phyloP scores from a whole-genome alignment of 1,140 invertebrate species.

The Drosophila trapezifrons region DNA sequence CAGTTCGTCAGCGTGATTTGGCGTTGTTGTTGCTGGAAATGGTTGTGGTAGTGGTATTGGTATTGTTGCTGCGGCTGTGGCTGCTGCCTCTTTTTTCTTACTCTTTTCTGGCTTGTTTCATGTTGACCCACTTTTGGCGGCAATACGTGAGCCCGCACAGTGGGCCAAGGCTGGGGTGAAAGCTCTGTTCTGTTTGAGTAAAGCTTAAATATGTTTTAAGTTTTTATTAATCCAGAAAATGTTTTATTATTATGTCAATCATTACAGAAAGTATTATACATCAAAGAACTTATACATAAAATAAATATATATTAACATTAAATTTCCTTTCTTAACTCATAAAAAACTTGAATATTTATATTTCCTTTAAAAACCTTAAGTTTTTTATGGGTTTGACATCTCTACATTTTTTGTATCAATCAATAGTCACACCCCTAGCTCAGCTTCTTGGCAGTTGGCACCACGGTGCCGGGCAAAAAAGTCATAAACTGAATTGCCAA shows the following conservation, averaged over 20 bases:
- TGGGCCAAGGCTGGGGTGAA: slow-evolving; percentile 46
- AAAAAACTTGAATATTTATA: background rate
- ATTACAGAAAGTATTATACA: no score
- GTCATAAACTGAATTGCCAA: slow-evolving; percentile 81
- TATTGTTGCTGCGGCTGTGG: slow-evolving; percentile 40
- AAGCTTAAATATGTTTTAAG: background rate
- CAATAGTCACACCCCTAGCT: background rate
- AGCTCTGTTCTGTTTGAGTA: slow-evolving; percentile 15
- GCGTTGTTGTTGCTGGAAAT: slow-evolving; percentile 39
- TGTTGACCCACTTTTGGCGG: slow-evolving; percentile 77
- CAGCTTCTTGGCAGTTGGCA: background rate
- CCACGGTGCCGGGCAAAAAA: slow-evolving; percentile 67
- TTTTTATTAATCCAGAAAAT: no score
- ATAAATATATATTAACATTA: no score
- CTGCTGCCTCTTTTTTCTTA: slow-evolving; percentile 54
- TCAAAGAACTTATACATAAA: no score
- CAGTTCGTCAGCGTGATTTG: slow-evolving; percentile 73
- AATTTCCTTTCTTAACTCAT: no score
- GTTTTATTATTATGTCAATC: no score
- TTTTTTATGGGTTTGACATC: background rate
- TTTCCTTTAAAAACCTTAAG: background rate
- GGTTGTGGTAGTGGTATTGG: slow-evolving; percentile 17
- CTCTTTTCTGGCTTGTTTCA: slow-evolving; percentile 75
- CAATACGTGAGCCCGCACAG: slow-evolving; percentile 72
- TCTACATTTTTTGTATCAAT: background rate